These are phyloP conservation scores for Trachelus tabidus DNA, from an alignment of 2,888 invertebrate species.

Conservation along the genomic window DNA sequence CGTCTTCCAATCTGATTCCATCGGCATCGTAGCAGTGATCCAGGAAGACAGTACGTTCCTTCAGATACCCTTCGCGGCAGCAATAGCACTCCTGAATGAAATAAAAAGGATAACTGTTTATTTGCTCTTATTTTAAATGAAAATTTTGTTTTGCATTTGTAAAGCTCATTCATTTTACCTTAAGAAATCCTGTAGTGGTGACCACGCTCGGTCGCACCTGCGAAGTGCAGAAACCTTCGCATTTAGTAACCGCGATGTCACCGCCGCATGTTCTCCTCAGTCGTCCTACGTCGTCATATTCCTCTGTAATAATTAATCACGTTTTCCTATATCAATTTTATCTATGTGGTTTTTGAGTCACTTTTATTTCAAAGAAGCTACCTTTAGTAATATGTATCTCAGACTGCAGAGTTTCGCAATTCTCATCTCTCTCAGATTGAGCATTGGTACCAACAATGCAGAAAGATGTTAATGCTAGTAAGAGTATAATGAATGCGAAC, in stretches of 20 bases:
- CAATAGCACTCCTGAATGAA: conserved; percentile 86
- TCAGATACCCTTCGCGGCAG: conserved; percentile 87
- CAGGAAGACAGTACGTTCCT: conserved; percentile 82
- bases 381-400: conserved; percentile 91
- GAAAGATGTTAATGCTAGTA: conserved; percentile 19
- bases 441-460: conserved; percentile 27
- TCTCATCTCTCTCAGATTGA: conserved; percentile 71
- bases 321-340: too few relatives aligned
- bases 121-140: neutral
- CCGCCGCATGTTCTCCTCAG: conserved; percentile 88
- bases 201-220: conserved; percentile 93
- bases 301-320: conserved; percentile 71
- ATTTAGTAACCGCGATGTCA: conserved; percentile 90
- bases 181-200: conserved; percentile 88
- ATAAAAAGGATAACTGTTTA: conserved; percentile 7
- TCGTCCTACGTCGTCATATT: conserved; percentile 88
- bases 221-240: conserved; percentile 92
- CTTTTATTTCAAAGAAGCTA: conserved; percentile 53
- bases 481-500: conserved; percentile 21
- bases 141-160: neutral
- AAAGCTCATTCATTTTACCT: conserved; percentile 69
- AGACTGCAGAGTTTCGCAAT: conserved; percentile 86
- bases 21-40: conserved; percentile 91
- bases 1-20: conserved; percentile 79
- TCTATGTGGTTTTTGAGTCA: too few relatives aligned